Conservation (phyloP, 2,888 invertebrate genomes). For the Halocaridina rubra region DNA sequence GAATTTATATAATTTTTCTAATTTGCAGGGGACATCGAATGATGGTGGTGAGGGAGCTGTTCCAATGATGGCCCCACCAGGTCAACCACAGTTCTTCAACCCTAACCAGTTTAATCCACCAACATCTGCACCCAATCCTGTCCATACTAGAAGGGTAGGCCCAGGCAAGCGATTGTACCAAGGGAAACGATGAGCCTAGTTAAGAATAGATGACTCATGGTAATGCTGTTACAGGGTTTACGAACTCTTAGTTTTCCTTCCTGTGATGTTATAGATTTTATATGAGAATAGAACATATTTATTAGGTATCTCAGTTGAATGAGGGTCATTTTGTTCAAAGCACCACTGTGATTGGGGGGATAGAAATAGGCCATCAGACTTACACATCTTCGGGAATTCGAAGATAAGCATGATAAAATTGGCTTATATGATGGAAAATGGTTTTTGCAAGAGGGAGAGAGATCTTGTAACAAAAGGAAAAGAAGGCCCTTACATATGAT, state of each 20-base stretch:
- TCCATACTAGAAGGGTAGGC: conserved; percentile 9
- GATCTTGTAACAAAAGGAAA: too few relatives aligned
- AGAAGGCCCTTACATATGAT: too few relatives aligned
- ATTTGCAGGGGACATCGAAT: conserved; percentile 40
- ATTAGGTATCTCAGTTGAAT: neutral
- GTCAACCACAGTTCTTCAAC: conserved; percentile 59
- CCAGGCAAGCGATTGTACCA: conserved; percentile 7
- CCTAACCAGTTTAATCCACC: conserved; percentile 52
- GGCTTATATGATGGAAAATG: too few relatives aligned
- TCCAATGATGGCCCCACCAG: conserved; percentile 53
- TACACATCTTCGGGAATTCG: too few relatives aligned
- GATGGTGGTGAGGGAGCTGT: conserved; percentile 29
- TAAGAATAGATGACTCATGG: neutral
- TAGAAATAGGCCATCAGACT: too few relatives aligned
- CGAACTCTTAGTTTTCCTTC: conserved; percentile 6
- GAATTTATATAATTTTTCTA: too few relatives aligned
- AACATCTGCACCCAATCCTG: neutral
- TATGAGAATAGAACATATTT: neutral
- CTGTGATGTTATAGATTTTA: neutral
- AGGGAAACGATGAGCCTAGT: conserved; percentile 5
- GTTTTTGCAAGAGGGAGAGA: too few relatives aligned
- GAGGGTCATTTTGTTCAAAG: neutral
- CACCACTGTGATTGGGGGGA: neutral
- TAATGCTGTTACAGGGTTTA: conserved; percentile 13
- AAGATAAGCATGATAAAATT: too few relatives aligned